Conservation (phyloP, 2,888 invertebrate species). For the Camponotus fellah region DNA sequence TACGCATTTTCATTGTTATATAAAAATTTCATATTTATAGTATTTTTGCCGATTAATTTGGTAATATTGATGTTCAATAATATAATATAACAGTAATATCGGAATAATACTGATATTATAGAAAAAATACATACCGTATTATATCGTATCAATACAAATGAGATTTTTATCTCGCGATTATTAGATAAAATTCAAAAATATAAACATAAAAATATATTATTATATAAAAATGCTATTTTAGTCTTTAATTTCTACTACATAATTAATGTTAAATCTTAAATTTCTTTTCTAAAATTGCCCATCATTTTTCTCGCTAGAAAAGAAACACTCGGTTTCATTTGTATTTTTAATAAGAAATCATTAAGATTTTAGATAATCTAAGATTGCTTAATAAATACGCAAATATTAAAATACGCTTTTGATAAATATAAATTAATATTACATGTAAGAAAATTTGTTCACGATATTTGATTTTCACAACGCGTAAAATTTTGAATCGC, state of each 20-base stretch:
- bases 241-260: neutral
- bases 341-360: neutral
- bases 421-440: neutral
- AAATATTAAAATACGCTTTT: constrained; percentile 14
- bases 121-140: neutral
- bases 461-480: constrained; percentile 10
- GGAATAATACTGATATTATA: neutral
- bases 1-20: neutral
- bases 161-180: neutral
- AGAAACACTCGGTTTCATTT: neutral
- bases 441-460: constrained; percentile 16
- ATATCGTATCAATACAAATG: neutral
- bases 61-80: neutral
- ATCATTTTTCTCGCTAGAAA: neutral
- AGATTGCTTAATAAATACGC: neutral
- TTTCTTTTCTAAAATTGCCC: neutral
- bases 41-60: neutral
- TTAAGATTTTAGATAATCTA: neutral
- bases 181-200: neutral
- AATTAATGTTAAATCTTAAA: neutral
- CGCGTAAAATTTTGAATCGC: constrained; percentile 20
- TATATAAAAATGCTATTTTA: neutral
- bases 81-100: neutral
- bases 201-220: neutral
- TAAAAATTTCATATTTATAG: neutral